Evolutionary conservation across 2,113 vertebrate genomes (phyloP), one percentile per base, ranked within the genome.

Genomic region (Pampusana beccarii): DNA sequence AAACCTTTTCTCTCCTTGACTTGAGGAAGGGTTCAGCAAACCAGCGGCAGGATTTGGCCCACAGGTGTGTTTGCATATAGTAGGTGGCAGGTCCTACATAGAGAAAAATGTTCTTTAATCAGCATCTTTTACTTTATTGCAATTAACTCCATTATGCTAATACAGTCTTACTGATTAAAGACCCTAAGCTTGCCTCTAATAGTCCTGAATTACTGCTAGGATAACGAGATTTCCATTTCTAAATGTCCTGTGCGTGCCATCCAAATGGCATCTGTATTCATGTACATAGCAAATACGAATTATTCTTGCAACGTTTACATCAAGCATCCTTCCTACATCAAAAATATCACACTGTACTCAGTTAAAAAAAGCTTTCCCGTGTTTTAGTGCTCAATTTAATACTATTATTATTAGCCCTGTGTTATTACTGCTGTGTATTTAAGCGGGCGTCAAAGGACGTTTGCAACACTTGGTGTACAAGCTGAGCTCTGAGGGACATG

Each of bases 201-300:
- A 72, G 64, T 70, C 61, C 71, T 6, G 34, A 92, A 80, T 87
- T 84, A 81, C 44, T 79, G 48, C 66, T 50, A 72, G 58, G 66
- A 58, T 95, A 94, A 97, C 85, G 86, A 95, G 73, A 89, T 72
- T 90, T 86, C 72, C 66, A 88, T 85, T 93, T 83, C 93, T 42
- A 79, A 69, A 60, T 0, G 14, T 71, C 83, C 71, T 81, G 34
- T 78, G 11, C 0, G 0, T 88, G 83, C 69, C 38, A 70, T 75
- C 58, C 60, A 95, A 80, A 89, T 87, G 42, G 91, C 66, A 90
- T 92, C 60, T 57, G 57, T 66, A 78, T 93, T 92, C 83, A 62
- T 10, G 9, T 19, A 36, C 24, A 13, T 21, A 53, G 25, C 16
- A 4, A 62, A 13, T 50, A 79, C 11, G 57, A 90, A 79, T 84